Conservation (phyloP, 2,888 invertebrate genomes). For the Leucophenga montana region DNA sequence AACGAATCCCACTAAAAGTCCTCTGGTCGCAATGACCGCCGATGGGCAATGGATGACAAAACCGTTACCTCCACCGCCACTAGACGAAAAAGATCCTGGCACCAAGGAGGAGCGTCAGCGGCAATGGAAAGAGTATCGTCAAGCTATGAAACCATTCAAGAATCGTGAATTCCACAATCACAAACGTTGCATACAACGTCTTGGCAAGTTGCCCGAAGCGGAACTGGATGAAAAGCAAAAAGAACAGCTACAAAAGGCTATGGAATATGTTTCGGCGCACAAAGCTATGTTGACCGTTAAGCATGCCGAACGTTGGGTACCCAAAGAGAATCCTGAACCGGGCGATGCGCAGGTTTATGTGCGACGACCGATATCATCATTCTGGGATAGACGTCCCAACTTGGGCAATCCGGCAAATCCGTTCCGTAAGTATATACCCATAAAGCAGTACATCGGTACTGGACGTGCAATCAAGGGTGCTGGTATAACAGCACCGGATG, state of each 20-base stretch:
- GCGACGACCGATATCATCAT: conserved; percentile 39
- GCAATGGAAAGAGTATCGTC: conserved; percentile 62
- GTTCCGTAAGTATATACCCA: conserved; percentile 25
- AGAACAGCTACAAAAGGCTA: conserved; percentile 55
- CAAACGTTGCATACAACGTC: conserved; percentile 62
- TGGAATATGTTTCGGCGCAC: conserved; percentile 56
- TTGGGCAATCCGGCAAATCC: conserved; percentile 25
- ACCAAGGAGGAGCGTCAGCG: conserved; percentile 59
- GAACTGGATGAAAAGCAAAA: conserved; percentile 58
- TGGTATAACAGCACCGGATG: conserved; percentile 20
- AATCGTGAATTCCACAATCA: conserved; percentile 65
- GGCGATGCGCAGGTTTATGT: conserved; percentile 46
- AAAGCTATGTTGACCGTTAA: conserved; percentile 60
- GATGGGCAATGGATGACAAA: conserved; percentile 58
- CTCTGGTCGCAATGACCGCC: neutral
- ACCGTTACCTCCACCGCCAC: conserved; percentile 53
- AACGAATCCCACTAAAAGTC: neutral
- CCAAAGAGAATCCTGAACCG: conserved; percentile 41
- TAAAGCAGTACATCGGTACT: conserved; percentile 34
- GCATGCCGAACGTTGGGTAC: conserved; percentile 61
- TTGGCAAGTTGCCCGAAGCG: conserved; percentile 54
- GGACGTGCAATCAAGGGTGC: conserved; percentile 59
- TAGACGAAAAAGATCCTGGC: conserved; percentile 53
- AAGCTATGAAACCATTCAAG: conserved; percentile 67
- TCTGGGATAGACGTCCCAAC: conserved; percentile 41